Evolutionary conservation across 2,888 invertebrate species (phyloP).

Genomic region (Ischnus inquisitorius): DNA sequence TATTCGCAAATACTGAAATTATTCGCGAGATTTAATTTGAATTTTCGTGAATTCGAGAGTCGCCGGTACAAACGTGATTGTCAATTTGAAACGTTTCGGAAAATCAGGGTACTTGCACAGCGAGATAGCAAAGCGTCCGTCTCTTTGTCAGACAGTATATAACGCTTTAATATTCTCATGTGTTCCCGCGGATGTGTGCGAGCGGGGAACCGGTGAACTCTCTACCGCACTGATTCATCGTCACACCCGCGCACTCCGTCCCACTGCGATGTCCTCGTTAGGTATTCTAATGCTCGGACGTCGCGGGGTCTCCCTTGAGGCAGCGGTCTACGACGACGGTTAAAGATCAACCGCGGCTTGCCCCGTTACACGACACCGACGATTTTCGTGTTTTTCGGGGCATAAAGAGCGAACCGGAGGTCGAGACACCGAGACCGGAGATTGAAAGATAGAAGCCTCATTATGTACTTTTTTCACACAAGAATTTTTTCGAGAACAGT

Average conservation of each 20-base stretch:
- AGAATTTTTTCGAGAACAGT: slow-evolving; percentile 3
- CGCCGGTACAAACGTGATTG: neutral
- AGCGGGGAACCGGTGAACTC: slow-evolving; percentile 72
- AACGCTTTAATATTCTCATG: slow-evolving; percentile 83
- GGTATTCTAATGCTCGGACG: slow-evolving; percentile 82
- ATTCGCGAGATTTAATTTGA: neutral
- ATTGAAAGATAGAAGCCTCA: slow-evolving; percentile 22
- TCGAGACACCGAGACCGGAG: slow-evolving; percentile 46
- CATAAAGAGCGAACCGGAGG: slow-evolving; percentile 70
- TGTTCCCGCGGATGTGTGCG: slow-evolving; percentile 22
- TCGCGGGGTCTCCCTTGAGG: slow-evolving; percentile 41
- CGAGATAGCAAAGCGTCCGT: slow-evolving; percentile 29
- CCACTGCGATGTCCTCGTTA: slow-evolving; percentile 84
- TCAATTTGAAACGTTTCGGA: slow-evolving; percentile 29
- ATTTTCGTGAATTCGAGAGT: neutral
- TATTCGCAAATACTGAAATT: neutral
- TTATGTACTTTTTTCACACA: slow-evolving; percentile 31
- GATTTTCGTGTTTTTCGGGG: slow-evolving; percentile 73
- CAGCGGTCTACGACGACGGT: slow-evolving; percentile 43
- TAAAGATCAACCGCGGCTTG: slow-evolving; percentile 41
- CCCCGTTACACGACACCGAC: slow-evolving; percentile 65
- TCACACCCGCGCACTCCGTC: slow-evolving; percentile 84
- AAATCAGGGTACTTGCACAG: slow-evolving; percentile 17
- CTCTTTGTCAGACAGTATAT: slow-evolving; percentile 76
- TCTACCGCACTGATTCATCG: slow-evolving; percentile 84